Base-by-base conservation (phyloP, 2,797 vertebrate species). In the Pseudomugil gertrudae region DNA sequence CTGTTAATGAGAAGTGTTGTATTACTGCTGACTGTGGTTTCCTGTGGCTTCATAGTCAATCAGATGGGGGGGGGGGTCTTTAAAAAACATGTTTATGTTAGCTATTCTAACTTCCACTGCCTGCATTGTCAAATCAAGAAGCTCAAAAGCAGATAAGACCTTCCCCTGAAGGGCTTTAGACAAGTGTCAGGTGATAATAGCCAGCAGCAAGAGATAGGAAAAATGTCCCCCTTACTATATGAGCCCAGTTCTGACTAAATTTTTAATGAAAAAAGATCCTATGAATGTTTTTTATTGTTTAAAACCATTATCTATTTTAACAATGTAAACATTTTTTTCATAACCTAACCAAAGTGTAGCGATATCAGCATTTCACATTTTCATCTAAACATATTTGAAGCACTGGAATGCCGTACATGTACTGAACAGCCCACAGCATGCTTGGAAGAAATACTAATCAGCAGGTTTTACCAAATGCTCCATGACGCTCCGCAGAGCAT, bases 121-220 rank as follows among this genome's bases (percentile, higher is more conserved):
- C 68, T 52, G 63, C 5, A 15, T 35, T 66, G 78, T 60, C 68
- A 54, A 69, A 69, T 67, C 63, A 85, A 79, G 84, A 72, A 84
- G 74, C 76, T n/a, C 75, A 77, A 47, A 81, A 70, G 45, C 69
- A 55, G 74, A 80, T 81, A 81, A 83, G 60, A 84, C 69, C 63
- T 52, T 55, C 30, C 69, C 32, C 38, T 64, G 72, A 72, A 17
- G n/a, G 30, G 23, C 36, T 52, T 27, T 54, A 83, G 73, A 82
- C 58, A 76, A 68, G 70, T 79, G 77, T 63, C 67, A 83, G 65
- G 67, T 77, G 76, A 67, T 60, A 78, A 79, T 55, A 69, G 66
- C 83, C 3, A 71, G 43, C 58, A 17, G 65, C 14, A 4, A 67
- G 9, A 21, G 56, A 43, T 47, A 40, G 47, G 61, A 26, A 68